Evolutionary conservation across 2,888 invertebrate genomes (phyloP).

Genomic region (Ochlodes sylvanus): DNA sequence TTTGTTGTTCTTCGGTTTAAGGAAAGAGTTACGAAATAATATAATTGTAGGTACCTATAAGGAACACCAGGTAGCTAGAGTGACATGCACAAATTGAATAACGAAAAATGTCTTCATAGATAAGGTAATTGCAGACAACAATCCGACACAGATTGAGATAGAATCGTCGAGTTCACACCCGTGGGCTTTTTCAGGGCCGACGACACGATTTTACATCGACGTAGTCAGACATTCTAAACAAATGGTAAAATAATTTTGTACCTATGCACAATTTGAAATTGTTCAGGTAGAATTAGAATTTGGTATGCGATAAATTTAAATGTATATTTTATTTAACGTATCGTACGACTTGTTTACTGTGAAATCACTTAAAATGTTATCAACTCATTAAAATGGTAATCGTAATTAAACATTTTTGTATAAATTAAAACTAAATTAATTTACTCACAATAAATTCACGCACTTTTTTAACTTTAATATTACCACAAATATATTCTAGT

Average conservation of each 20-base stretch:
- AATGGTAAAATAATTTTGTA: background rate
- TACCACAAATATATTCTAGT: no score
- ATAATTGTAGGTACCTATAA: no score
- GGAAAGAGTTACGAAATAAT: no score
- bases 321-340: no score
- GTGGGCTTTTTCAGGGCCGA: conserved; percentile 35
- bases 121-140: conserved; percentile 72
- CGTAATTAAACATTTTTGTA: background rate
- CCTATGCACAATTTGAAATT: no score
- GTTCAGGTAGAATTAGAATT: no score
- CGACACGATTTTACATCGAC: conserved; percentile 34
- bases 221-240: background rate
- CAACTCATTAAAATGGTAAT: background rate
- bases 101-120: conserved; percentile 47
- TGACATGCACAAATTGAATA: conserved; percentile 7
- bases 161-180: conserved; percentile 56
- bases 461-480: background rate
- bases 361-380: background rate
- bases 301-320: no score
- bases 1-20: no score
- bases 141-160: conserved; percentile 61
- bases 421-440: background rate
- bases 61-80: no score
- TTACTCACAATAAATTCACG: background rate
- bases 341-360: background rate